phyloP scores from a whole-genome alignment of 2,113 vertebrate species.

The Picathartes gymnocephalus region DNA sequence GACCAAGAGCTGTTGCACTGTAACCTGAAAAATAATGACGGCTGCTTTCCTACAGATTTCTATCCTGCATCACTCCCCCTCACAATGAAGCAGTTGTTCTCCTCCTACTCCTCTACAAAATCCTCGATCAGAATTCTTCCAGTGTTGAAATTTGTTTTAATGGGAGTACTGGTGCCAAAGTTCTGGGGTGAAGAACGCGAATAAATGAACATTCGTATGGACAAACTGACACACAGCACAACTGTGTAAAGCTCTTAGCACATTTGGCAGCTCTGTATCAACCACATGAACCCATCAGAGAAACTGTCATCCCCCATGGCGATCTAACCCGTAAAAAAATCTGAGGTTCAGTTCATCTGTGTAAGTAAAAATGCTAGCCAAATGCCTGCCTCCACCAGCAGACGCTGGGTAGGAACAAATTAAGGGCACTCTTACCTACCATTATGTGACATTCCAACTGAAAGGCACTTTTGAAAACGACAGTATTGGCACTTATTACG shows the following conservation, averaged over 20 bases:
- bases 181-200: background rate
- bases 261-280: background rate
- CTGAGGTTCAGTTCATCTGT: background rate
- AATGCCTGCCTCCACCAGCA: background rate
- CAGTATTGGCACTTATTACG: conserved; percentile 99
- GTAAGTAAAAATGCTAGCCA: background rate
- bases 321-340: background rate
- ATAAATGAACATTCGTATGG: background rate
- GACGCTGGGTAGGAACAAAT: background rate
- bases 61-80: background rate
- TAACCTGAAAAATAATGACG: conserved; percentile 3
- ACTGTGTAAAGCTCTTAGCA: background rate
- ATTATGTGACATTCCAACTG: conserved; percentile 97
- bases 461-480: conserved; percentile 98
- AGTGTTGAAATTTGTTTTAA: background rate
- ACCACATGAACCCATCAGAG: background rate
- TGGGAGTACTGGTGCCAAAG: background rate
- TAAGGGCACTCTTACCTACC: conserved; percentile 78
- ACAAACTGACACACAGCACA: background rate
- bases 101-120: conserved; percentile 2
- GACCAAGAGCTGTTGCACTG: background rate
- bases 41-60: background rate
- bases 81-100: background rate
- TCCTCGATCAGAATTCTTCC: background rate
- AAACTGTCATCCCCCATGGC: fast-evolving